Percentiles rank a stretch among this genome's conserved stretches.
phyloP scores from a whole-genome alignment of 92 coral and sea anemone genomes.

The Heteractis magnifica region DNA sequence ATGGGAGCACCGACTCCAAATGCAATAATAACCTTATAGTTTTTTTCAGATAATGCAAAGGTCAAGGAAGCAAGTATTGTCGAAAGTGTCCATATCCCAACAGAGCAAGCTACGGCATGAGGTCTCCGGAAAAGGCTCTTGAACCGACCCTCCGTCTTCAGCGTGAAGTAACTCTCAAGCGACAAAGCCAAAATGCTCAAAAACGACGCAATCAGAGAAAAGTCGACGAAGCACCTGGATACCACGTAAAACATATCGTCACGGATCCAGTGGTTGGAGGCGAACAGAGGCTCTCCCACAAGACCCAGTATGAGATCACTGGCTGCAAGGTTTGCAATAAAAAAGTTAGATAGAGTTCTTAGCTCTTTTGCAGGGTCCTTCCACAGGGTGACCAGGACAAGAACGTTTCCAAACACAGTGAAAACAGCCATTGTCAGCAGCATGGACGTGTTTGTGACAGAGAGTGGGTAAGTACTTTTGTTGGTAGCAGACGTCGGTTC shows the following conservation, averaged over 20 bases:
- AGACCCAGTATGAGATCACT: conserved; percentile 56
- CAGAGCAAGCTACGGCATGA: conserved; percentile 15
- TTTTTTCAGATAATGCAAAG: conserved; percentile 5
- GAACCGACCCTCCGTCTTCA: conserved; percentile 24
- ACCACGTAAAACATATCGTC: conserved; percentile 13
- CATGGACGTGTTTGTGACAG: conserved; percentile 8
- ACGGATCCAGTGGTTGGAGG: conserved; percentile 41
- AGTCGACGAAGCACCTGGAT: conserved; percentile 31
- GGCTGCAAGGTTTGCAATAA: conserved; percentile 49
- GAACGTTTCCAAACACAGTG: conserved; percentile 42
- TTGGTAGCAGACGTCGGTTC: not conserved
- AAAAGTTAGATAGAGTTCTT: conserved; percentile 42
- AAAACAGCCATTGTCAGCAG: conserved; percentile 36
- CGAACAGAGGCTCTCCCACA: conserved; percentile 51
- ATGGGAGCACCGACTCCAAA: conserved; percentile 31
- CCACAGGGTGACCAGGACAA: conserved; percentile 39
- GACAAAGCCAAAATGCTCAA: conserved; percentile 50
- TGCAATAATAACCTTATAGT: conserved; percentile 24
- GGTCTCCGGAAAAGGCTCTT: conserved; percentile 18
- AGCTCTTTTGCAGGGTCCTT: conserved; percentile 56
- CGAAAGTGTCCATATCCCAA: conserved; percentile 22
- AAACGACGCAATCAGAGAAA: conserved; percentile 38
- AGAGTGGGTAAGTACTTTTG: not conserved
- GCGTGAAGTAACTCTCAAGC: conserved; percentile 48
- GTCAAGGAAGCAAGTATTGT: not conserved